Evolutionary conservation across 2,888 invertebrate genomes (phyloP).

Genomic region (Bombylius discolor): DNA sequence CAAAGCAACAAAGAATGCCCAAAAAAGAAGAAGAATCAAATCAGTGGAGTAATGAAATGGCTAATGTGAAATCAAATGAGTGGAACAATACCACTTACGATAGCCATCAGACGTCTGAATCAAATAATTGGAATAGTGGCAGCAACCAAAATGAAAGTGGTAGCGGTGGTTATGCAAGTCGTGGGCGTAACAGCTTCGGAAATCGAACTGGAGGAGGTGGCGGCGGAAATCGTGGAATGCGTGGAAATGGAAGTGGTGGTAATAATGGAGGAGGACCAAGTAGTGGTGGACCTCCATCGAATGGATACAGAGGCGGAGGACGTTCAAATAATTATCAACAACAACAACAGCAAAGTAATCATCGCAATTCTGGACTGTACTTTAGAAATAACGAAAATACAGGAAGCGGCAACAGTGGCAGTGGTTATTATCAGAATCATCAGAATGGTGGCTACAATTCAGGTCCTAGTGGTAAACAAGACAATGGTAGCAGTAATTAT

Average conservation of each 20-base stretch:
- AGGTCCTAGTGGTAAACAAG: constrained; percentile 4
- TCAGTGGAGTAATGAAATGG: constrained; percentile 32
- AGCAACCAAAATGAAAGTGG: constrained; percentile 13
- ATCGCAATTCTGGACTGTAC: constrained; percentile 10
- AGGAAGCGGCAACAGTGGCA: background rate
- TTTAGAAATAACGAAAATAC: constrained; percentile 9
- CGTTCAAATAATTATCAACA: constrained; percentile 10
- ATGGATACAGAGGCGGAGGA: constrained; percentile 11
- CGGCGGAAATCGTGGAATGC: constrained; percentile 15
- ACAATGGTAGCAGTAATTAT: constrained; percentile 8
- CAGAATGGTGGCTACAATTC: constrained; percentile 7
- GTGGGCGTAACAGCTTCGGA: constrained; percentile 5
- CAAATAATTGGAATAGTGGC: constrained; percentile 20
- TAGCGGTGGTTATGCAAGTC: constrained; percentile 4
- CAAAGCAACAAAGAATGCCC: background rate
- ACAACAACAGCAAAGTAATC: constrained; percentile 12
- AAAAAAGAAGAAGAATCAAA: constrained; percentile 17
- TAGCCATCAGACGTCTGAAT: constrained; percentile 8
- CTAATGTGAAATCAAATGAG: constrained; percentile 13
- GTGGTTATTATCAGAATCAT: background rate
- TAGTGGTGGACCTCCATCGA: constrained; percentile 7
- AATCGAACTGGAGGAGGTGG: constrained; percentile 13
- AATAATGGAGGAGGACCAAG: constrained; percentile 11
- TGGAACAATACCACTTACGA: constrained; percentile 11
- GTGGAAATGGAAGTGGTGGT: constrained; percentile 13